Evolutionary conservation across 2,888 invertebrate species (phyloP).

Genomic region (Leucozona laternaria): DNA sequence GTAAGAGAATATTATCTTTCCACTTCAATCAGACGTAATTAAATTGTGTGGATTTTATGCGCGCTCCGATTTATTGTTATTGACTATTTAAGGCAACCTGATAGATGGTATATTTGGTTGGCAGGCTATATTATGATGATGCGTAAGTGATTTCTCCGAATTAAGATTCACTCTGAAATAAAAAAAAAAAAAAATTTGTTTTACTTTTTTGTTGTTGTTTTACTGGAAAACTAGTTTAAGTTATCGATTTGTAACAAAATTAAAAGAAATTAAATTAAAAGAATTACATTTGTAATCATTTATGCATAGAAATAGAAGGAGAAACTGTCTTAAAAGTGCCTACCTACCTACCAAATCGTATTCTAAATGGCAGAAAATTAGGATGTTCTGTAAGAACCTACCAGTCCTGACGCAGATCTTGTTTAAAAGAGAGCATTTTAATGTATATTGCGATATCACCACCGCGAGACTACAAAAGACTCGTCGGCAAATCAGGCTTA

Average conservation of each 20-base stretch:
- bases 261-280: background rate
- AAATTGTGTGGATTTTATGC: constrained; percentile 65
- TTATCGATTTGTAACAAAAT: background rate
- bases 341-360: too few relatives aligned
- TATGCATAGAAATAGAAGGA: background rate
- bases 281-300: background rate
- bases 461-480: too few relatives aligned
- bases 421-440: too few relatives aligned
- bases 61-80: constrained; percentile 71
- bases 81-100: constrained; percentile 51
- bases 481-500: too few relatives aligned
- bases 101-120: constrained; percentile 6
- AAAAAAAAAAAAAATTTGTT: background rate
- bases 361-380: too few relatives aligned
- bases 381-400: too few relatives aligned
- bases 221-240: background rate
- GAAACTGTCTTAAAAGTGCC: background rate
- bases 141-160: constrained; percentile 40
- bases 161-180: constrained; percentile 23
- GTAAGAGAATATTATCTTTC: constrained; percentile 47
- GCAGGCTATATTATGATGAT: background rate
- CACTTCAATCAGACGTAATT: constrained; percentile 68
- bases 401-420: too few relatives aligned
- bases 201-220: background rate
- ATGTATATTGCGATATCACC: too few relatives aligned